Conservation (phyloP, 2,797 vertebrate species). For the Spondyliosoma cantharus region DNA sequence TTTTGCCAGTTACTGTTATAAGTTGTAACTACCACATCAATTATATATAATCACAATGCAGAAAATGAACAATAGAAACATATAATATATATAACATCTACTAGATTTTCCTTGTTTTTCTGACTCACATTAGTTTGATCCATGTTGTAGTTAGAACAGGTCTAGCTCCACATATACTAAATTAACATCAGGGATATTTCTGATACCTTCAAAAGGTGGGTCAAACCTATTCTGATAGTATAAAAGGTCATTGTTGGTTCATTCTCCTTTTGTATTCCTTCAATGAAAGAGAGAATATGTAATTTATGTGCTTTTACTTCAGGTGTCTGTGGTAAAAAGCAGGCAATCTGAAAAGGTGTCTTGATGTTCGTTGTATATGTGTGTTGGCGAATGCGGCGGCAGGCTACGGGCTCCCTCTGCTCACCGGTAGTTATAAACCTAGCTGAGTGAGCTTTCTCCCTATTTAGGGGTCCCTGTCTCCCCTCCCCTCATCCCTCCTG, state of each 20-base stretch:
- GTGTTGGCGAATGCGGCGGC: background rate
- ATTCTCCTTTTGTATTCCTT: background rate
- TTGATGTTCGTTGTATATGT: background rate
- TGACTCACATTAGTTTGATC: background rate
- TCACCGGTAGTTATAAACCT: constrained; percentile 40
- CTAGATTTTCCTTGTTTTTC: background rate
- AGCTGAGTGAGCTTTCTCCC: constrained; percentile 28
- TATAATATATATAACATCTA: background rate
- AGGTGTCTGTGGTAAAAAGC: background rate
- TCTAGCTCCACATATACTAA: background rate
- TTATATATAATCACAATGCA: background rate
- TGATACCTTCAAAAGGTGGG: background rate
- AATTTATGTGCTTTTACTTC: constrained; percentile 6
- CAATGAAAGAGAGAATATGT: background rate
- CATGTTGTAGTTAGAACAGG: background rate
- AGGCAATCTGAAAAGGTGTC: background rate
- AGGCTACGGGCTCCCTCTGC: constrained; percentile 29
- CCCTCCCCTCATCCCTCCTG: constrained; percentile 53
- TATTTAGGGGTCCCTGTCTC: constrained; percentile 36
- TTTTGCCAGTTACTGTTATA: background rate
- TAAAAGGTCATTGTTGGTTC: background rate
- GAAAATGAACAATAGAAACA: constrained; percentile 10
- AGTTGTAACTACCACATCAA: background rate
- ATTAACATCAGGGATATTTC: background rate
- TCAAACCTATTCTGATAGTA: background rate